Conservation (phyloP, 2,888 invertebrate genomes). For the Tipula helvola region DNA sequence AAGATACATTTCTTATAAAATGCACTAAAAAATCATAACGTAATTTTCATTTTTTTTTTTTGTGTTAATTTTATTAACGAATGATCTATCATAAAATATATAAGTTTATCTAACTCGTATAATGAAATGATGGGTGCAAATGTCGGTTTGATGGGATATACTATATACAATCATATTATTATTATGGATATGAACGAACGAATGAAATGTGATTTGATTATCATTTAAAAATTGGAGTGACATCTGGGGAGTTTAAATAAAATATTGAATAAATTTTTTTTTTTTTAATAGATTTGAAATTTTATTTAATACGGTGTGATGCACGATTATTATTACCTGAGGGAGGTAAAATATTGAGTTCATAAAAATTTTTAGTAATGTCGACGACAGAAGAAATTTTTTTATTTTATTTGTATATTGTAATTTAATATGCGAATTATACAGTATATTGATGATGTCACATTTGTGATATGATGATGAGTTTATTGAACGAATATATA, state of each 20-base stretch:
- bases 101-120: not conserved
- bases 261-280: not conserved
- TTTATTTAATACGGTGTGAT: not conserved
- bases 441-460: not conserved
- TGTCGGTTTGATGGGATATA: not conserved
- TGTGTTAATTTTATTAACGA: not conserved
- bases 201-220: not conserved
- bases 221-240: not conserved
- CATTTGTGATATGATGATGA: not conserved
- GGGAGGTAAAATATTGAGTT: not conserved
- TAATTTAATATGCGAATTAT: not conserved
- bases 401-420: not conserved
- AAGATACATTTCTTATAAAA: not conserved
- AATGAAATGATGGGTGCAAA: not conserved
- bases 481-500: no score
- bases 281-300: not conserved
- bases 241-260: not conserved
- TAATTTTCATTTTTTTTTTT: not conserved
- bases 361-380: not conserved
- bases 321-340: not conserved
- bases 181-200: not conserved
- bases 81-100: not conserved
- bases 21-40: not conserved
- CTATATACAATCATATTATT: not conserved
- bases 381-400: not conserved